Conservation (phyloP, 2,113 vertebrate genomes). For the Larimichthys polyactis region DNA sequence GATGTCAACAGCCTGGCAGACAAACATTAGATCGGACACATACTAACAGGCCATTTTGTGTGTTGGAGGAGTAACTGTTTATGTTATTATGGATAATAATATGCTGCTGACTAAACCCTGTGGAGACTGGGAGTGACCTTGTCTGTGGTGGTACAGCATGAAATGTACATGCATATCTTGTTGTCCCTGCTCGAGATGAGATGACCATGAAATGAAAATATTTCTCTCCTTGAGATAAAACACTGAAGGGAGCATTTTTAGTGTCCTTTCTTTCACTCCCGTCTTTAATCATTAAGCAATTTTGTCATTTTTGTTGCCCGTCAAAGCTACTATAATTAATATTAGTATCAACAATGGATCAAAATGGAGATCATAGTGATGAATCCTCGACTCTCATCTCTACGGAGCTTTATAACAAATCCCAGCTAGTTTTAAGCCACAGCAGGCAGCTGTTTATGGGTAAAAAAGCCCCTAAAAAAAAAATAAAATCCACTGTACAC, state of each 20-base stretch:
- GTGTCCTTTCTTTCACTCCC: neutral
- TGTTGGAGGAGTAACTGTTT: slow-evolving; percentile 56
- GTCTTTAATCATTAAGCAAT: neutral
- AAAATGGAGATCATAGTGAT: neutral
- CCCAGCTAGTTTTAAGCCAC: neutral
- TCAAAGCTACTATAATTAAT: neutral
- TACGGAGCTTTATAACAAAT: neutral
- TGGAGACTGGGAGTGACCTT: slow-evolving; percentile 61
- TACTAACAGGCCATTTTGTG: slow-evolving; percentile 27
- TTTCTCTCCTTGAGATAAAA: neutral
- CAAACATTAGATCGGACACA: slow-evolving; percentile 43
- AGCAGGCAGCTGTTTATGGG: too few relatives aligned
- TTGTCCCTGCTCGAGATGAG: neutral
- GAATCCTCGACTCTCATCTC: neutral
- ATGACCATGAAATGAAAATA: neutral
- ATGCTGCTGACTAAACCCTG: slow-evolving; percentile 51
- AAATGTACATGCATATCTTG: neutral
- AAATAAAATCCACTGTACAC: too few relatives aligned
- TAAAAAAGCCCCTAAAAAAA: too few relatives aligned
- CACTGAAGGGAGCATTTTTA: neutral
- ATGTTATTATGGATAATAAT: slow-evolving; percentile 76
- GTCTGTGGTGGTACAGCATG: slow-evolving; percentile 44
- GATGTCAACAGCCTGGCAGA: slow-evolving; percentile 47
- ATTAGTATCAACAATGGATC: neutral
- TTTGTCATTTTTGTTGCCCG: neutral